phyloP scores from a whole-genome alignment of 2,888 invertebrate genomes.

The Syrista parreyssii region DNA sequence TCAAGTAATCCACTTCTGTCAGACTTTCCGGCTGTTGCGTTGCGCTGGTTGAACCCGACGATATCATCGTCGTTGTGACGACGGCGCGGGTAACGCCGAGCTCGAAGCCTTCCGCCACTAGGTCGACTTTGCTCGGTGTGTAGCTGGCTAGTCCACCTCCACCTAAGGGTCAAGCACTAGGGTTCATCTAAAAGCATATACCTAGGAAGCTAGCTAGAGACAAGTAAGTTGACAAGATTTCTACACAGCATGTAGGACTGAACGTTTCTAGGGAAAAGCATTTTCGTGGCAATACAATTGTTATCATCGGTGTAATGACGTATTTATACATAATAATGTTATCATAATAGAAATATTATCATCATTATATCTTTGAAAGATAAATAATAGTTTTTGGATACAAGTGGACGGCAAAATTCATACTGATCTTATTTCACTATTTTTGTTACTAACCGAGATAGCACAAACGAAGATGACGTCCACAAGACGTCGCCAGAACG shows the following conservation, averaged over 20 bases:
- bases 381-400: background rate
- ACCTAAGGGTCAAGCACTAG: slow-evolving; percentile 44
- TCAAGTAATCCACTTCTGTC: slow-evolving; percentile 61
- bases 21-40: slow-evolving; percentile 28
- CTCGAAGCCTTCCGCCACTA: slow-evolving; percentile 77
- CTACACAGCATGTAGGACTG: background rate
- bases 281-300: background rate
- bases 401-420: background rate
- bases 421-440: background rate
- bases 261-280: background rate
- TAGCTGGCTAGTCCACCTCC: slow-evolving; percentile 76
- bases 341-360: background rate
- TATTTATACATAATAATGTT: background rate
- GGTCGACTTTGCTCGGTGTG: slow-evolving; percentile 82
- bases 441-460: too few relatives aligned
- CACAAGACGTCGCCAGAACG: too few relatives aligned
- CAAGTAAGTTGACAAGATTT: background rate
- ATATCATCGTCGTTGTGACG: slow-evolving; percentile 47
- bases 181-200: slow-evolving; percentile 25
- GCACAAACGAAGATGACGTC: too few relatives aligned
- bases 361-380: background rate
- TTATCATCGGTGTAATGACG: background rate
- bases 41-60: slow-evolving; percentile 24
- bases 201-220: background rate
- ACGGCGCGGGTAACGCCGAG: slow-evolving; percentile 80